Evolutionary conservation across 2,888 invertebrate genomes (phyloP).

Genomic region (Lasioglossum calceatum): DNA sequence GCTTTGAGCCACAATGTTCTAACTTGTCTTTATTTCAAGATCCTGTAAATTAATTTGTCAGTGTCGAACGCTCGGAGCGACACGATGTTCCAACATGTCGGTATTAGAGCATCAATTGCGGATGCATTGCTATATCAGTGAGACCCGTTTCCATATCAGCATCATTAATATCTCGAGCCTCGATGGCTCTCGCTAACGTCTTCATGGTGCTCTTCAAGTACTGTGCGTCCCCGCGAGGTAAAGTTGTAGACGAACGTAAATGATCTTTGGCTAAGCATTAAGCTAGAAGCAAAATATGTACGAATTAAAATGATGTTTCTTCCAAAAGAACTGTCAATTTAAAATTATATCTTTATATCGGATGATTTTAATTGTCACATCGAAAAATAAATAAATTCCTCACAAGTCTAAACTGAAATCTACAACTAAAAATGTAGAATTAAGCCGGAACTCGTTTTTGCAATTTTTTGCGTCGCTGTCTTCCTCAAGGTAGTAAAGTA

Average conservation of each 20-base stretch:
- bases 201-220: constrained; percentile 9
- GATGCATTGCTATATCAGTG: neutral
- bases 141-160: constrained; percentile 14
- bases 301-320: neutral
- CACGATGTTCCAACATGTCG: neutral
- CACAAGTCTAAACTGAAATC: neutral
- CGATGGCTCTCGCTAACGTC: neutral
- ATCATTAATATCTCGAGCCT: constrained; percentile 28
- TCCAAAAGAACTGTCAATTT: neutral
- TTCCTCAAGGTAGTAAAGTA: neutral
- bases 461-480: neutral
- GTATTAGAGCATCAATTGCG: neutral
- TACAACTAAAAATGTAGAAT: no score
- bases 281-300: neutral
- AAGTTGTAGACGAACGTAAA: neutral
- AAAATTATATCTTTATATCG: neutral
- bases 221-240: neutral
- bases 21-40: neutral
- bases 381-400: neutral
- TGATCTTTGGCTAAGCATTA: neutral
- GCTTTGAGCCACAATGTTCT: neutral
- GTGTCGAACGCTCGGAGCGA: neutral
- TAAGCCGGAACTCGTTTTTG: neutral
- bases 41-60: constrained; percentile 28
- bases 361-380: neutral